Evolutionary conservation across 2,113 vertebrate genomes (phyloP).

Genomic region (Sceloporus undulatus): DNA sequence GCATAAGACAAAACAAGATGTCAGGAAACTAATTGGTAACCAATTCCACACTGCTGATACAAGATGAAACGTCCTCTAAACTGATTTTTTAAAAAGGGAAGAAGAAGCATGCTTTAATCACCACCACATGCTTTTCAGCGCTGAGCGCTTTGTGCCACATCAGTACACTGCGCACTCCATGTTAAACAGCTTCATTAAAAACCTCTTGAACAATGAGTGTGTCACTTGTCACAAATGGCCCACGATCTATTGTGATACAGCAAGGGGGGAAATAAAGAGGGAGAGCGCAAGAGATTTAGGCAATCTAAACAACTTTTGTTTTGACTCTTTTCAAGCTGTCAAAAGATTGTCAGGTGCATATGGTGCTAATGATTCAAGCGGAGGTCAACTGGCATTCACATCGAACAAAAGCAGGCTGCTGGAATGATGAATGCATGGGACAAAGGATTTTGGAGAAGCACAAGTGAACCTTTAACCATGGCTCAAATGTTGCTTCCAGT

Average conservation of each 20-base stretch:
- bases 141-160: slow-evolving; percentile 65
- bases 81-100: slow-evolving; percentile 44
- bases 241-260: slow-evolving; percentile 52
- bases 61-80: slow-evolving; percentile 76
- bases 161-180: slow-evolving; percentile 63
- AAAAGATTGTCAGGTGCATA: slow-evolving; percentile 14
- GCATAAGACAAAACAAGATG: slow-evolving; percentile 57
- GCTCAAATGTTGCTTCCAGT: slow-evolving; percentile 67
- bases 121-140: slow-evolving; percentile 72
- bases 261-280: slow-evolving; percentile 47
- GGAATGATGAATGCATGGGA: slow-evolving; percentile 70
- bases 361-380: slow-evolving; percentile 49
- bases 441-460: slow-evolving; percentile 72
- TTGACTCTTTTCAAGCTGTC: slow-evolving; percentile 29
- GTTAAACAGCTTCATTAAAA: slow-evolving; percentile 71
- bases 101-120: slow-evolving; percentile 74
- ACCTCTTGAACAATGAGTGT: slow-evolving; percentile 64
- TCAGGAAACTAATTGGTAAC: slow-evolving; percentile 78
- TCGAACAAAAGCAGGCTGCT: slow-evolving; percentile 65
- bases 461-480: slow-evolving; percentile 67
- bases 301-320: slow-evolving; percentile 56
- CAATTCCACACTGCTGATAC: slow-evolving; percentile 68
- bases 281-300: slow-evolving; percentile 34
- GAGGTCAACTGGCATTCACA: slow-evolving; percentile 78
- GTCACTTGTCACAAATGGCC: slow-evolving; percentile 61